These are phyloP conservation scores for Pomatostomus ruficeps DNA, from an alignment of 2,113 vertebrate species.

Conservation along the genomic window DNA sequence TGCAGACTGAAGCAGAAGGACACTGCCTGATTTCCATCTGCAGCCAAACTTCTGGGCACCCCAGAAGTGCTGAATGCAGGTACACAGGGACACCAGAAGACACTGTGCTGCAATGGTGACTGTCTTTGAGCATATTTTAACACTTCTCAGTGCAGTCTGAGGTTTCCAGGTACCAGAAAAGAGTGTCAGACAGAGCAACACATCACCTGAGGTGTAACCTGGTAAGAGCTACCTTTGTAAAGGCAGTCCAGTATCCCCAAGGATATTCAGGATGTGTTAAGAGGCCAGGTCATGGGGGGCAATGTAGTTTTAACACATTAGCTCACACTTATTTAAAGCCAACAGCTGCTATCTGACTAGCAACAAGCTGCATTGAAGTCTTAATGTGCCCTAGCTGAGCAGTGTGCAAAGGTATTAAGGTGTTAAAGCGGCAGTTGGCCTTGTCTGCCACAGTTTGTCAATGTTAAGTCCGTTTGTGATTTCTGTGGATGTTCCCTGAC, in stretches of 20 bases:
- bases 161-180: neutral
- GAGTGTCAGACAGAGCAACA: neutral
- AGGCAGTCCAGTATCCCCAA: neutral
- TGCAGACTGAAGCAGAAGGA: neutral
- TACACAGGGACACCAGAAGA: neutral
- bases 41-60: neutral
- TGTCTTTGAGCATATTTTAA: neutral
- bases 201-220: neutral
- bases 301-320: neutral
- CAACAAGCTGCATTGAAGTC: neutral
- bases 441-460: neutral
- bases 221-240: neutral
- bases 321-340: neutral
- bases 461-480: neutral
- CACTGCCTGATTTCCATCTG: fast-evolving
- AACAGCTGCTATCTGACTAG: neutral
- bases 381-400: neutral
- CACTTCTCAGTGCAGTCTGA: neutral
- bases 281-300: neutral
- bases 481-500: neutral
- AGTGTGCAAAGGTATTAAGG: neutral
- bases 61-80: neutral
- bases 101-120: fast-evolving
- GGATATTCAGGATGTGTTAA: neutral
- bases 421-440: neutral